Percentiles rank a stretch among this genome's conserved stretches.
Conservation (phyloP, 2,888 invertebrate genomes). For the Quadroppia sp. region DNA sequence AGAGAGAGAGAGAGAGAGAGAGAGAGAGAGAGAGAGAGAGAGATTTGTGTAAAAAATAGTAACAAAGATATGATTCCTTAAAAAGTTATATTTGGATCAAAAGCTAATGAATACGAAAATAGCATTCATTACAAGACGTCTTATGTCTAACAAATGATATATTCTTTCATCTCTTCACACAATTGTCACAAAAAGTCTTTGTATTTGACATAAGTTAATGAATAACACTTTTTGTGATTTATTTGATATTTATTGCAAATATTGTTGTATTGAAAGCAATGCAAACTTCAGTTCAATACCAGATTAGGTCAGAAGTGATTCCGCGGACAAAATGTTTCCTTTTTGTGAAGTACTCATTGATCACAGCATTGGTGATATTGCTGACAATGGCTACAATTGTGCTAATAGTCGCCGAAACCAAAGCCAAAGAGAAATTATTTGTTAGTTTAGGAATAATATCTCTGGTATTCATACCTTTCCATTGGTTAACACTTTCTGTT, state of each 20-base stretch:
- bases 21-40: too few relatives aligned
- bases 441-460: conserved; percentile 37
- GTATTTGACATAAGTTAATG: too few relatives aligned
- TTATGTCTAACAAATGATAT: too few relatives aligned
- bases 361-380: conserved; percentile 14
- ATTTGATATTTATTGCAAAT: background rate
- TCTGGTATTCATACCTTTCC: conserved; percentile 12
- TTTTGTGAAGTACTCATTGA: conserved; percentile 38
- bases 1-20: too few relatives aligned
- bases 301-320: conserved; percentile 24
- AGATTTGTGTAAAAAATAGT: too few relatives aligned
- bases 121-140: too few relatives aligned
- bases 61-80: too few relatives aligned
- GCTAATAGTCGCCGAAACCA: conserved; percentile 36
- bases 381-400: conserved; percentile 19
- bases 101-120: too few relatives aligned
- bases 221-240: background rate
- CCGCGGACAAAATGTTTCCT: conserved; percentile 34
- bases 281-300: background rate
- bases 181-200: too few relatives aligned
- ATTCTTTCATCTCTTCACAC: too few relatives aligned
- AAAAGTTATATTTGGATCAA: too few relatives aligned
- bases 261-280: background rate
- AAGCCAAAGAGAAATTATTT: background rate
- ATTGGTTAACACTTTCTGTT: background rate